Evolutionary conservation across 2,797 vertebrate species (phyloP).

Genomic region (Ptychobarbus kaznakovi): DNA sequence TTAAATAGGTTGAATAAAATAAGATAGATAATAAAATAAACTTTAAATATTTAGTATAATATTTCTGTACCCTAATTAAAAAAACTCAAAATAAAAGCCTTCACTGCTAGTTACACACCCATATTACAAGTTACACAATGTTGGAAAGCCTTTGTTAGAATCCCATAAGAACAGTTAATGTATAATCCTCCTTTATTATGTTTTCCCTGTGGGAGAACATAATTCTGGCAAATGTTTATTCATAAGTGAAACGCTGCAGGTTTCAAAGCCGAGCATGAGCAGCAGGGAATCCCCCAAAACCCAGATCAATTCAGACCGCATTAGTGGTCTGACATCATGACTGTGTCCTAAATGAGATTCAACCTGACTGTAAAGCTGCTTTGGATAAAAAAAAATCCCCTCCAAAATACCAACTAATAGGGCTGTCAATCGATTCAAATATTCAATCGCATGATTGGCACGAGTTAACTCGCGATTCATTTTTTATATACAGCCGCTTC

Average conservation of each 20-base stretch:
- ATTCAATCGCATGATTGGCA: too few relatives aligned
- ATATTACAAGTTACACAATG: not conserved
- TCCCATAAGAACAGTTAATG: not conserved
- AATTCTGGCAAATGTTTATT: not conserved
- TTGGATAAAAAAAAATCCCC: not conserved
- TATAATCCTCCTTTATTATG: constrained; percentile 9
- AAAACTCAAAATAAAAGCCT: not conserved
- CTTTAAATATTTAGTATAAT: not conserved
- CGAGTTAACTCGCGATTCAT: too few relatives aligned
- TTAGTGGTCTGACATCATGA: constrained; percentile 23
- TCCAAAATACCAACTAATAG: not conserved
- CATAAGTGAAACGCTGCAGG: not conserved
- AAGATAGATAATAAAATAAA: not conserved
- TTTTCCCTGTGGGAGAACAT: not conserved
- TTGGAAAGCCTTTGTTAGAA: not conserved
- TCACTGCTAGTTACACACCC: not conserved
- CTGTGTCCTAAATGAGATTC: not conserved
- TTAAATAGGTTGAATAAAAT: not conserved
- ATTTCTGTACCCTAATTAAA: not conserved
- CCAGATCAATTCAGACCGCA: not conserved
- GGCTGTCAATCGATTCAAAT: too few relatives aligned
- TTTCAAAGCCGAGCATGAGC: not conserved
- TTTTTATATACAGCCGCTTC: too few relatives aligned
- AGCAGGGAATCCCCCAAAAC: constrained; percentile 12
- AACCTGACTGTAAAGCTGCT: constrained; percentile 11